Conservation (phyloP, 2,113 vertebrate species). For the Labeo rohita region DNA sequence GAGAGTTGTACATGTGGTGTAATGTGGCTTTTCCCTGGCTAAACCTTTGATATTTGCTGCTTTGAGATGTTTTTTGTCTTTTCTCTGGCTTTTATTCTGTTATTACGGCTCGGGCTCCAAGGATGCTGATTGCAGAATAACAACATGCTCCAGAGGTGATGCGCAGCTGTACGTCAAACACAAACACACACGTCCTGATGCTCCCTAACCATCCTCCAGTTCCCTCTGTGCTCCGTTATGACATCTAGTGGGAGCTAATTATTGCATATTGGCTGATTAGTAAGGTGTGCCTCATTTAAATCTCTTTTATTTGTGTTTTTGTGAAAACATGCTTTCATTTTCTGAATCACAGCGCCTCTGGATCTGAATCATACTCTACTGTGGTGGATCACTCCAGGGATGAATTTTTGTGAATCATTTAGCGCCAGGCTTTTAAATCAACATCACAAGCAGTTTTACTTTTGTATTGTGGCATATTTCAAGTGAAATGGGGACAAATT, state of each 20-base stretch:
- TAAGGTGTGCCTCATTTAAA: constrained; percentile 59
- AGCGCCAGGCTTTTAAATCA: constrained; percentile 9
- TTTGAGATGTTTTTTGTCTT: constrained; percentile 45
- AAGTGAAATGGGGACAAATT: too few relatives aligned
- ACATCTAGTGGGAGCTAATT: constrained; percentile 70
- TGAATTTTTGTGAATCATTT: constrained; percentile 2
- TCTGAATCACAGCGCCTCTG: constrained; percentile 33
- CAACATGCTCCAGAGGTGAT: constrained; percentile 53
- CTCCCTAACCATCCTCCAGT: constrained; percentile 12
- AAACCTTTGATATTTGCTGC: constrained; percentile 47
- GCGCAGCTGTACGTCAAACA: constrained; percentile 59
- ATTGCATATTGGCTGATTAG: constrained; percentile 65
- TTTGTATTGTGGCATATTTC: not conserved
- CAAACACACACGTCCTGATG: constrained; percentile 43
- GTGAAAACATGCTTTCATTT: constrained; percentile 49
- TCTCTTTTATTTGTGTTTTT: constrained; percentile 53
- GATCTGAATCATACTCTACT: constrained; percentile 29
- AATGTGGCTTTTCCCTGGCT: constrained; percentile 28
- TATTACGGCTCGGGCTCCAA: constrained; percentile 45
- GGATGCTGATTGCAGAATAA: constrained; percentile 62
- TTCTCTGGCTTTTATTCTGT: constrained; percentile 25
- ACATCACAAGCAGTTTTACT: not conserved
- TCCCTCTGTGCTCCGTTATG: constrained; percentile 40
- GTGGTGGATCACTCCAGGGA: constrained; percentile 16
- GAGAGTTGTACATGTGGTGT: constrained; percentile 61